Conservation (phyloP, 2,797 vertebrate species). For the Tolypeutes matacus region DNA sequence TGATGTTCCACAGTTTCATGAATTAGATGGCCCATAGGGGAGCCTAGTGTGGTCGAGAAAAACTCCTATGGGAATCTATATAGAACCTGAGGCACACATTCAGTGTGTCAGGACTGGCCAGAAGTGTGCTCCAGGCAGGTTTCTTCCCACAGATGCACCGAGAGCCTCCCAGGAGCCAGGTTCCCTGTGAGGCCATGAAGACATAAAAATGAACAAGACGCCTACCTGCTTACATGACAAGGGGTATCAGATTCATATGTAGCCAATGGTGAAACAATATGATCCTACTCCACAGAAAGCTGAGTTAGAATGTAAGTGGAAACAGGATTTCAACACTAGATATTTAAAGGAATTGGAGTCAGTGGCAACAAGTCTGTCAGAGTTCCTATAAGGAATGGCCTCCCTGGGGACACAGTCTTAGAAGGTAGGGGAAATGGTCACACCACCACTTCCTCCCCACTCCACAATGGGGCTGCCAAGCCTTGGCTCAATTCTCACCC, state of each 20-base stretch:
- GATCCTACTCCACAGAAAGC: neutral
- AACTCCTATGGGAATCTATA: neutral
- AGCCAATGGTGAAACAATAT: neutral
- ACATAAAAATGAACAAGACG: conserved; percentile 5
- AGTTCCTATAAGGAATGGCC: conserved; percentile 53
- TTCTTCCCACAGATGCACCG: neutral
- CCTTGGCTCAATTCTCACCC: conserved; percentile 30
- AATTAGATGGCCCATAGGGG: neutral
- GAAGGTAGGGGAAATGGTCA: conserved; percentile 60
- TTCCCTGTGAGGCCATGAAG: neutral
- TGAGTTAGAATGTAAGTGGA: conserved; percentile 61
- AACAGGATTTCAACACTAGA: conserved; percentile 56
- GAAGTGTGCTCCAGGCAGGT: neutral
- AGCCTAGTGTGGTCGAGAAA: neutral
- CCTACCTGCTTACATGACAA: neutral
- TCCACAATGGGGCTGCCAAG: conserved; percentile 68
- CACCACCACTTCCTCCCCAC: conserved; percentile 71
- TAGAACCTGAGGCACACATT: neutral
- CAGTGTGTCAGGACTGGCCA: neutral
- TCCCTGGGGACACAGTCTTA: conserved; percentile 29
- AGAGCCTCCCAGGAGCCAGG: neutral
- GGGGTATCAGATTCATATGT: neutral
- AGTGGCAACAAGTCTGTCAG: conserved; percentile 64
- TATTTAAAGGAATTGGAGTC: conserved; percentile 38
- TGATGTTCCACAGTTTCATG: neutral